Evolutionary conservation across 2,113 vertebrate species (phyloP), one percentile per base, ranked within the genome.

Genomic region (Archilochus colubris): DNA sequence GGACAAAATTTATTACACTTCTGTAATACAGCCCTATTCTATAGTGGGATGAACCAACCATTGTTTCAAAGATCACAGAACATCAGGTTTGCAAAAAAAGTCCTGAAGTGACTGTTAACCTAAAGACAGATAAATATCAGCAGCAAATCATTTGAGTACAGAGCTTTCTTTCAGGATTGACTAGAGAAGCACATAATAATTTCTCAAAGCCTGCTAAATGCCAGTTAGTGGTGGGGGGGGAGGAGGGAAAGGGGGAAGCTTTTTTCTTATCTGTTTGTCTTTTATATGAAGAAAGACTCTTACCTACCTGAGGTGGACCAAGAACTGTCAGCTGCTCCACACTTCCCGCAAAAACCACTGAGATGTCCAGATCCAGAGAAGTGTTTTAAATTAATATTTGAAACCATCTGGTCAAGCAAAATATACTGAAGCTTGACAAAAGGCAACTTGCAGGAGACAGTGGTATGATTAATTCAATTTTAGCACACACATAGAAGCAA

Each of bases 351-450:
- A 55, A 86, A 88, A 64, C 22, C 86, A 82, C 69, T 9, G 66
- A 89, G 80, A 73, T 61, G 84, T 87, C 74, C 88, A 84, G 62
- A 81, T 61, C 54, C 66, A 12, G 23, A 84, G 81, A 89, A 84
- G 36, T 36, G 63, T 54, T 79, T 84, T 51, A 93, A 95, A 94
- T 64, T 70, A 95, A 91, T 95, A 93, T 93, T 19, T 87, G 87
- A 95, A 96, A 80, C 81, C 90, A 94, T 93, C 91, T 94, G 94
- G 94, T 88, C 93, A 95, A 93, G 78, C 20, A 89, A 91, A 89
- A 89, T 36, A 79, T 22, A 81, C 58, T 44, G 68, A 73, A 88
- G 53, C 43, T 44, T 72, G 86, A 88, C 74, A 88, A 93, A 68
- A 93, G 38, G 54, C 76, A 89, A 88, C 43, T 64, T 73, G 40